These are phyloP conservation scores for Cryptocephalus primarius DNA, from an alignment of 2,888 invertebrate genomes.

Conservation along the genomic window DNA sequence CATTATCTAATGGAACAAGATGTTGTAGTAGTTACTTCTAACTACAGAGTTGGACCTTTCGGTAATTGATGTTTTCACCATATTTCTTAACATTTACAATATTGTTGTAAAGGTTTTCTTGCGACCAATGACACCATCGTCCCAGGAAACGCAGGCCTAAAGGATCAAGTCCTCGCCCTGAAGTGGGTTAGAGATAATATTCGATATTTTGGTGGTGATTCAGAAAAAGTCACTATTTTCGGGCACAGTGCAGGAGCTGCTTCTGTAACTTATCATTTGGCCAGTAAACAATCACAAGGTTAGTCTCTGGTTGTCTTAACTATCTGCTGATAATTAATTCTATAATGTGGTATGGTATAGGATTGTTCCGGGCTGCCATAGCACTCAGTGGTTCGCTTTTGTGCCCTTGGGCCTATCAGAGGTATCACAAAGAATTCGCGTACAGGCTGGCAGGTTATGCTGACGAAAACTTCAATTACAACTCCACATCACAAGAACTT, in stretches of 20 bases:
- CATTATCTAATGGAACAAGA: constrained; percentile 24
- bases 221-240: constrained; percentile 15
- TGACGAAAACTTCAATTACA: constrained; percentile 14
- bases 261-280: constrained; percentile 11
- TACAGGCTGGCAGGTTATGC: constrained; percentile 19
- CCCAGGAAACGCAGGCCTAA: constrained; percentile 18
- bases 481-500: constrained; percentile 12
- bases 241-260: constrained; percentile 17
- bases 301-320: no score
- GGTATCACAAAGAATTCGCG: constrained; percentile 20
- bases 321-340: no score
- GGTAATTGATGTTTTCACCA: constrained; percentile 5
- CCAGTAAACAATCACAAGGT: neutral
- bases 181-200: constrained; percentile 16
- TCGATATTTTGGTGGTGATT: constrained; percentile 16
- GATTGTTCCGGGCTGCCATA: constrained; percentile 28
- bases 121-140: constrained; percentile 13
- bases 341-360: constrained; percentile 7
- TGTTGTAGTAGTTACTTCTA: constrained; percentile 24
- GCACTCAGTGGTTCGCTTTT: constrained; percentile 30
- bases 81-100: neutral
- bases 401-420: constrained; percentile 30
- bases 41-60: constrained; percentile 20
- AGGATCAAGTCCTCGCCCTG: constrained; percentile 17
- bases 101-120: constrained; percentile 13